phyloP scores from a whole-genome alignment of 2,113 vertebrate species.

The Ophthalmolycus amberensis region DNA sequence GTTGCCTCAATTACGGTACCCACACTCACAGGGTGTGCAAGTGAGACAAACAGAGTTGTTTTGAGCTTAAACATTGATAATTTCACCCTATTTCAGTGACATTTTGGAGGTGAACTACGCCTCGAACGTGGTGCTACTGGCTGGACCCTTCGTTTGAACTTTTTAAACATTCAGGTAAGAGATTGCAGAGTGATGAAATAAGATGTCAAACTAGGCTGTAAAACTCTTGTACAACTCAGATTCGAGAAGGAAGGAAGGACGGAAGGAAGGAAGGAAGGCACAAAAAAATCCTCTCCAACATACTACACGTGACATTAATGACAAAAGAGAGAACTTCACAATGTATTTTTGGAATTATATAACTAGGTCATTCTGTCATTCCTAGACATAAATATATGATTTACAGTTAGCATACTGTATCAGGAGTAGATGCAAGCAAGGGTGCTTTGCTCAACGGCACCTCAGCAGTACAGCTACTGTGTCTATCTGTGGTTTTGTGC shows the following conservation, averaged over 20 bases:
- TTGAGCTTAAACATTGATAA: conserved; percentile 36
- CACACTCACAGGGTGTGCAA: conserved; percentile 11
- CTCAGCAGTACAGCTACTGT: too few relatives aligned
- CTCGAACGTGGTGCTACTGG: background rate
- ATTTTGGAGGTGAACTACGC: conserved; percentile 28
- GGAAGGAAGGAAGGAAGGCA: background rate
- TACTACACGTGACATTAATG: too few relatives aligned
- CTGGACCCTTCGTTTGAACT: conserved; percentile 9
- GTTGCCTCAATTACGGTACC: conserved; percentile 36
- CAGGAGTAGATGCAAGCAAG: background rate
- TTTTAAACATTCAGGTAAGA: background rate
- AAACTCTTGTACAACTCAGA: background rate
- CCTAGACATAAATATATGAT: background rate
- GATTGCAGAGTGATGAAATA: background rate
- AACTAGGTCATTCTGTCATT: background rate
- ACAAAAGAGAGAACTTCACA: background rate
- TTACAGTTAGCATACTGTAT: background rate
- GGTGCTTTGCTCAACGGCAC: background rate
- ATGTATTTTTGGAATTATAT: background rate
- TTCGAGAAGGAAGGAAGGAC: background rate
- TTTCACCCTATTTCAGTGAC: conserved; percentile 56
- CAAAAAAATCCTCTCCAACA: background rate
- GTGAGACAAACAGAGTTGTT: background rate
- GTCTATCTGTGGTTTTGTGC: background rate
- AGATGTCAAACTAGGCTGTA: background rate